phyloP scores from a whole-genome alignment of 2,113 vertebrate species.

The Hyperoodon ampullatus region DNA sequence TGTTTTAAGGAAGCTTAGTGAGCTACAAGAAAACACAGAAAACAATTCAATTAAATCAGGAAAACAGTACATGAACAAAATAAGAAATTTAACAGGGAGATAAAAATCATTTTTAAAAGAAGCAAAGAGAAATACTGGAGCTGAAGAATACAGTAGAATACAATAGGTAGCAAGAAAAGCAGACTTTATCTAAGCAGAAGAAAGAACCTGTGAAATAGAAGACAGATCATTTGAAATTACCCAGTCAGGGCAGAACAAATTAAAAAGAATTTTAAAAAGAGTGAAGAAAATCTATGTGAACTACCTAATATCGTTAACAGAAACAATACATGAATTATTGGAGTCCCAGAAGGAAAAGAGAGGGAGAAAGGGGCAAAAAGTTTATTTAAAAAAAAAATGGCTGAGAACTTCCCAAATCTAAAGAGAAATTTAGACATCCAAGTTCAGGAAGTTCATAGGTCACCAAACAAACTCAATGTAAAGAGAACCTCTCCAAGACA shows the following conservation, averaged over 20 bases:
- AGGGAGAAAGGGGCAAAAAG: background rate
- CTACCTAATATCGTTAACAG: background rate
- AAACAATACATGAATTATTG: background rate
- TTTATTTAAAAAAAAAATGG: background rate
- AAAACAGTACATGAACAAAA: background rate
- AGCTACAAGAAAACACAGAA: background rate
- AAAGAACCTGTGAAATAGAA: background rate
- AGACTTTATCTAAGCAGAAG: background rate
- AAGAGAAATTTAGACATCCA: background rate
- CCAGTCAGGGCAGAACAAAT: background rate
- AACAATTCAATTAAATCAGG: background rate
- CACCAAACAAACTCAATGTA: background rate
- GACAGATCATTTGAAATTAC: background rate
- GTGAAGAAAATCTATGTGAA: background rate
- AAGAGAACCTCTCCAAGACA: background rate
- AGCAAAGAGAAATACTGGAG: background rate
- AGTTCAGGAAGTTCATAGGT: background rate
- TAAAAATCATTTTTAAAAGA: background rate
- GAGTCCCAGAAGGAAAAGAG: background rate
- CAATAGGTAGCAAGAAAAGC: background rate
- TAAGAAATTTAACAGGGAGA: background rate
- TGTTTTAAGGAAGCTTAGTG: background rate
- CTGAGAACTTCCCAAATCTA: background rate
- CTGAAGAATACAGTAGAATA: background rate
- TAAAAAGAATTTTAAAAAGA: background rate